These are phyloP conservation scores for Apodemus sylvaticus DNA, from an alignment of 2,113 vertebrate species.

Conservation along the genomic window DNA sequence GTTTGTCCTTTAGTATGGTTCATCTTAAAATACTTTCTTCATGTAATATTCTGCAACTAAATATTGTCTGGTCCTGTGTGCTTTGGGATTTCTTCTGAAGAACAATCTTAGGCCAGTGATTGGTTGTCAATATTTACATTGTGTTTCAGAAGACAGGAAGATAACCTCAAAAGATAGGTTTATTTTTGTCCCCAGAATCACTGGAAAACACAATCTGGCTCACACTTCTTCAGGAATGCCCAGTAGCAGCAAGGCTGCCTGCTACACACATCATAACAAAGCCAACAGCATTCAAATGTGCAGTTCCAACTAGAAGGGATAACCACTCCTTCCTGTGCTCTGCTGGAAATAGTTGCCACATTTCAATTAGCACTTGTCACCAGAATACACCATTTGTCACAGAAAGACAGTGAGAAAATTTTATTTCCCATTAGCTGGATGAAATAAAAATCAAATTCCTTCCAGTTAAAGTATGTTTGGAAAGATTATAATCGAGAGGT, in stretches of 20 bases:
- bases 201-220: neutral
- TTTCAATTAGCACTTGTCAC: slow-evolving; percentile 31
- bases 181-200: neutral
- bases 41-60: neutral
- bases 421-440: neutral
- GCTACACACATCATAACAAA: neutral
- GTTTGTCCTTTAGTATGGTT: neutral
- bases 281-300: neutral
- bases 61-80: neutral
- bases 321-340: neutral
- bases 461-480: slow-evolving; percentile 8
- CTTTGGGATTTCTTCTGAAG: slow-evolving; percentile 29
- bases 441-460: slow-evolving; percentile 35
- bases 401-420: neutral
- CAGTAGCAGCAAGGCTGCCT: accelerated
- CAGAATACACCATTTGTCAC: neutral
- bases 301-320: neutral
- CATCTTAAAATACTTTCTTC: neutral
- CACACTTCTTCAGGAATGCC: neutral
- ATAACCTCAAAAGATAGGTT: neutral
- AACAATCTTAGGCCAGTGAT: neutral
- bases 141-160: neutral
- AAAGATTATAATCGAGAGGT: slow-evolving; percentile 5
- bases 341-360: neutral
- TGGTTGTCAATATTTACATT: neutral